Percentiles rank a stretch among this genome's conserved stretches.
phyloP scores from a whole-genome alignment of 2,113 vertebrate genomes.

The Microcebus tavaratra region DNA sequence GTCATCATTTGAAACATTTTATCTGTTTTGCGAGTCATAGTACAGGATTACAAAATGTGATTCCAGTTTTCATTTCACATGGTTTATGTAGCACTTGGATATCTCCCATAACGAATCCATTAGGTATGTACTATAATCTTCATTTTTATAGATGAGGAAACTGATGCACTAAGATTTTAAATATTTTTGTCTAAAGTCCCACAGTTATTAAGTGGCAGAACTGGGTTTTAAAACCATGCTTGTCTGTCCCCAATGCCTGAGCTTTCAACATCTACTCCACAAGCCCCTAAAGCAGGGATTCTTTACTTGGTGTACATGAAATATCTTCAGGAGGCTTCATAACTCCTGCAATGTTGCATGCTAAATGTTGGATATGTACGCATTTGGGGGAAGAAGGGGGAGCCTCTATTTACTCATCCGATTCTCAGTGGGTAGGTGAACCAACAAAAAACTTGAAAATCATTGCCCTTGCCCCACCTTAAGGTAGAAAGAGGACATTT shows the following conservation, averaged over 20 bases:
- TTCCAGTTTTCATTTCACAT: slow-evolving; percentile 42
- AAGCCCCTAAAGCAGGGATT: background rate
- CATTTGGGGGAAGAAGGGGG: background rate
- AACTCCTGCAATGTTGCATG: background rate
- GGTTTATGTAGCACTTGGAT: background rate
- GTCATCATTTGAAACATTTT: background rate
- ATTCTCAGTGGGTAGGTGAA: background rate
- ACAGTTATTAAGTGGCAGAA: slow-evolving; percentile 41
- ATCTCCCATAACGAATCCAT: slow-evolving; percentile 1
- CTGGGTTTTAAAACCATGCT: background rate
- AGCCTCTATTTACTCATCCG: background rate
- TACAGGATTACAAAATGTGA: background rate
- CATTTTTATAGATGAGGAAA: slow-evolving; percentile 28
- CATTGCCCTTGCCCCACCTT: background rate
- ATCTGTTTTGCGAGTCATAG: background rate
- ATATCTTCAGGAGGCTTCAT: background rate
- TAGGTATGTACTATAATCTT: background rate
- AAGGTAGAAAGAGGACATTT: background rate
- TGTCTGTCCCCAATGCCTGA: background rate
- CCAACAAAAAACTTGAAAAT: background rate
- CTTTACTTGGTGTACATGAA: background rate
- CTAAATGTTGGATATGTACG: background rate
- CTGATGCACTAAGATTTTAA: background rate
- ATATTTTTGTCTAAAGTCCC: slow-evolving; percentile 26
- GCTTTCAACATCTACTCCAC: background rate